Evolutionary conservation across 2,888 invertebrate genomes (phyloP).

Genomic region (Mythimna albipuncta): DNA sequence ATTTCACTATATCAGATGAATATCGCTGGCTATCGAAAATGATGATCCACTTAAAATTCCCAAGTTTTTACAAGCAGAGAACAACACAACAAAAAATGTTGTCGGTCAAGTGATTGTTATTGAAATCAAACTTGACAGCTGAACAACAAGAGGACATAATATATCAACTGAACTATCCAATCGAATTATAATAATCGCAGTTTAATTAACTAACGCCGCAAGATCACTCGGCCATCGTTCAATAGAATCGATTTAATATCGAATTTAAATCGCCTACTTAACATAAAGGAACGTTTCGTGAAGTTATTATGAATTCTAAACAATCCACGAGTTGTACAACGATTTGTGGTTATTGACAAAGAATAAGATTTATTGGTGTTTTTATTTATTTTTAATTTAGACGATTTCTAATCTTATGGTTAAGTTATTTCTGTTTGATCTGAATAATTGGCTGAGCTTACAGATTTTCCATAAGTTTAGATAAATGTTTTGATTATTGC

Average conservation of each 20-base stretch:
- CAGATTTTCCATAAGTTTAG: slow-evolving; percentile 35
- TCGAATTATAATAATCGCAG: slow-evolving; percentile 69
- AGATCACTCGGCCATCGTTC: slow-evolving; percentile 64
- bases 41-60: slow-evolving; percentile 54
- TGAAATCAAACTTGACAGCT: slow-evolving; percentile 67
- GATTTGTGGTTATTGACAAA: slow-evolving; percentile 59
- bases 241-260: slow-evolving; percentile 66
- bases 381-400: slow-evolving; percentile 59
- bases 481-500: slow-evolving; percentile 22
- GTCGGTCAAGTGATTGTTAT: slow-evolving; percentile 62
- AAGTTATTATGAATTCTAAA: slow-evolving; percentile 66
- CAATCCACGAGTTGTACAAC: slow-evolving; percentile 59
- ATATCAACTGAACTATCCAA: slow-evolving; percentile 60
- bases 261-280: slow-evolving; percentile 73
- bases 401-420: slow-evolving; percentile 56
- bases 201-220: slow-evolving; percentile 68
- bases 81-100: slow-evolving; percentile 55
- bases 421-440: slow-evolving; percentile 57
- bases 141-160: slow-evolving; percentile 65
- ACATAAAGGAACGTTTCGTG: slow-evolving; percentile 64
- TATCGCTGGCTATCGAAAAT: slow-evolving; percentile 28
- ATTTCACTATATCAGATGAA: slow-evolving; percentile 34
- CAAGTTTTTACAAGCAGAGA: slow-evolving; percentile 28
- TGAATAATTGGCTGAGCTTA: slow-evolving; percentile 49
- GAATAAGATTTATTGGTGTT: slow-evolving; percentile 61